Conservation (phyloP, 2,113 vertebrate species). For the Athene noctua region DNA sequence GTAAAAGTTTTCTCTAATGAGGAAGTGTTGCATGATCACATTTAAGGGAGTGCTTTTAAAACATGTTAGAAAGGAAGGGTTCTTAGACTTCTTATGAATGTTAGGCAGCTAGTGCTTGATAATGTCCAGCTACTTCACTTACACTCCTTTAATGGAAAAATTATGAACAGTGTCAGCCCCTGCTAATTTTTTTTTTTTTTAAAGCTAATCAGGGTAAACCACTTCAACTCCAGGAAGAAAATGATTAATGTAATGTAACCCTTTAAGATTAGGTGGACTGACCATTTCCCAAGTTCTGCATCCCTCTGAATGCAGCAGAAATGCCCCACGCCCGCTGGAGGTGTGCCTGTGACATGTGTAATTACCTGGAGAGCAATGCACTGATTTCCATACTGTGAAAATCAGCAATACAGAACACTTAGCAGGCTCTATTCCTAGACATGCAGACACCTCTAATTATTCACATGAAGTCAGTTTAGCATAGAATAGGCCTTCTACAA, state of each 20-base stretch:
- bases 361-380: not conserved
- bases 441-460: not conserved
- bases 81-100: not conserved
- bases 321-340: not conserved
- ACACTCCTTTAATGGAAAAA: not conserved
- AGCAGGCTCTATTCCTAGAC: not conserved
- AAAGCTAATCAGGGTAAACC: not conserved
- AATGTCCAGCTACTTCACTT: not conserved
- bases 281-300: not conserved
- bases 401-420: not conserved
- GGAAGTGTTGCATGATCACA: not conserved
- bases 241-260: not conserved
- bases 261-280: not conserved
- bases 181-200: not conserved
- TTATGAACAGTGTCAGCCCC: not conserved
- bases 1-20: slow-evolving; percentile 14
- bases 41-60: not conserved
- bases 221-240: not conserved
- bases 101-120: not conserved
- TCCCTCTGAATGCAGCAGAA: not conserved
- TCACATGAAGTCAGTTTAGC: not conserved
- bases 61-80: not conserved
- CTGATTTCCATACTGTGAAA: not conserved
- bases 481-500: not conserved
- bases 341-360: not conserved